Evolutionary conservation across 1,140 invertebrate genomes (phyloP), one percentile per base, ranked within the genome.

Genomic region (Musca vetustissima): DNA sequence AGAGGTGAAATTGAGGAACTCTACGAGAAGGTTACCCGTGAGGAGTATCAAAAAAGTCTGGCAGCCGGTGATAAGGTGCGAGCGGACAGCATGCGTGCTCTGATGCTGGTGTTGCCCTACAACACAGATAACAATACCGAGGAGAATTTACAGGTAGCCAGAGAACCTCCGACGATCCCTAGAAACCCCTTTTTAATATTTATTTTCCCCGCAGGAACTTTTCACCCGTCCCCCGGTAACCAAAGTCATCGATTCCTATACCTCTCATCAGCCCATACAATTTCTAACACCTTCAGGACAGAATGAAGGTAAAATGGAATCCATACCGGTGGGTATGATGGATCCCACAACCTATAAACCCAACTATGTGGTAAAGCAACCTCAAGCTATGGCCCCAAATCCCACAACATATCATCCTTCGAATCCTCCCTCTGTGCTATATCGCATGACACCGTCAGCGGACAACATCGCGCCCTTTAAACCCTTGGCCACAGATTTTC

Each of bases 101-200:
- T 88, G 2, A 87, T 87, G 85, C 79, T 88, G 0, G 87, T 88
- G 2, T 72, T 88, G 48, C 87, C 87, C 3, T 86, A 84, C 57
- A 86, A 84, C 36, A 79, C 83, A 2, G 82, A 83, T 49, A 83
- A 87, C 66, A 76, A 82, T 0, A 81, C 78, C 32, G 67, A 82
- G 57, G 83, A 83, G 49, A 77, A 80, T 47, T 73, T 82, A 25
- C 80, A 82, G 66, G 73, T 74, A 8, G 1, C 36, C 13, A 43
- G 21, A 67, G n/a, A 2, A n/a, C 43, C 11, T 48, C 15, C n/a
- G 36, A 17, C 28, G 4, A n/a, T n/a, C 21, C 17, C 9, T n/a
- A n/a, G n/a, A n/a, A n/a, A n/a, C 7, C 48, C 22, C 61, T 59
- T 57, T 13, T 25, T 52, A 64, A 25, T 55, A 57, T 65, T 25